Evolutionary conservation across 2,888 invertebrate genomes (phyloP), one percentile per base, ranked within the genome.

Genomic region (Pristionchus entomophagus): DNA sequence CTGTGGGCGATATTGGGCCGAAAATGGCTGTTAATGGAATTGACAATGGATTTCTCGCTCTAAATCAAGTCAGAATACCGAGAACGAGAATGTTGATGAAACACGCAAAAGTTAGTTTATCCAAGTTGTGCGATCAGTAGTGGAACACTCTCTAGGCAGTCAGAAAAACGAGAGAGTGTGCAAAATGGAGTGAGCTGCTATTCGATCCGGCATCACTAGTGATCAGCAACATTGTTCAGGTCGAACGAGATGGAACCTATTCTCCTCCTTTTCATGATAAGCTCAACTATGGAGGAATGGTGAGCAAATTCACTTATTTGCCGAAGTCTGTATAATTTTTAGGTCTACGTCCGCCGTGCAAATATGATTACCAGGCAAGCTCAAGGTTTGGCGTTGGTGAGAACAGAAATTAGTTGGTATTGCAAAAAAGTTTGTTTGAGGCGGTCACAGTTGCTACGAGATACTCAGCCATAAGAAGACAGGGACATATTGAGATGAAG

Each of bases 1-100:
- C 96, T 93, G 95, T 98, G 84, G 98, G 98, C 6, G 98, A 98
- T 95, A 98, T 98, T 91, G 98, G 98, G 0, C 96, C 96, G 82
- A 98, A 98, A 94, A 95, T 98, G 85, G 97, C 97, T 87, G 97
- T 97, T 96, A 96, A 97, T 92, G 96, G 96, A 0, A 96, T 96
- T 29, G 98, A n/a, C n/a, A n/a, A n/a, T n/a, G n/a, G n/a, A n/a
- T n/a, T n/a, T n/a, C n/a, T n/a, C n/a, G n/a, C n/a, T 3, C 96
- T 99, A 88, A 96, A 97, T 86, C 95, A 96, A 91, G 96, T 97
- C 12, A 95, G 97, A 90, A 96, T 98, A 94, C 98, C 98, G 0
- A 95, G 97, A 78, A 95, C 96, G 19, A 95, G 97, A 89, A 96
- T 98, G 97, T 94, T 98, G 26, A 98, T 98, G 97, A 97, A 96